Conservation (phyloP, 2,797 vertebrate genomes). For the Thripadectes ignobilis region DNA sequence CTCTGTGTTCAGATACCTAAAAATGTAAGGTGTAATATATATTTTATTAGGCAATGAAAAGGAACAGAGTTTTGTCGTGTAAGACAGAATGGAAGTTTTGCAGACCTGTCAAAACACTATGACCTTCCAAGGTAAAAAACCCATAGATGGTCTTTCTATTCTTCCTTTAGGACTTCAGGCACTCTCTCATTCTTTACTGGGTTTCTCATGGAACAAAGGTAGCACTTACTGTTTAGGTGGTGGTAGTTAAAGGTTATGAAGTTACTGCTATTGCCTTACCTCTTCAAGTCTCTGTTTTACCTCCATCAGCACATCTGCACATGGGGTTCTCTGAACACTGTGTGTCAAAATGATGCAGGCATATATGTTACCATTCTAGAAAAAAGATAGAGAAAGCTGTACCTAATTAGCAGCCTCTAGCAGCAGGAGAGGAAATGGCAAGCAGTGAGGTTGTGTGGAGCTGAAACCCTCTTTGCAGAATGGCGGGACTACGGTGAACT, state of each 20-base stretch:
- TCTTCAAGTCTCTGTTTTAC: not conserved
- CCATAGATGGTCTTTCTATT: not conserved
- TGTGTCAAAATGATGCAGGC: not conserved
- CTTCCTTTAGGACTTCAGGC: not conserved
- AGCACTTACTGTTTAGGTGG: not conserved
- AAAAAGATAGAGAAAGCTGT: not conserved
- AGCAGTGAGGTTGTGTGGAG: not conserved
- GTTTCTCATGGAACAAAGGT: not conserved
- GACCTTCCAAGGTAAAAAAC: not conserved
- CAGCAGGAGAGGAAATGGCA: not conserved
- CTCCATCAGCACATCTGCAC: not conserved
- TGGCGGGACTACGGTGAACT: not conserved
- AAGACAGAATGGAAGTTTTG: not conserved
- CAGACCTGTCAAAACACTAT: not conserved
- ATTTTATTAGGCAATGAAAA: not conserved
- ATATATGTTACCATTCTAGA: not conserved
- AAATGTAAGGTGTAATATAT: not conserved
- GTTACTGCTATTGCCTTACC: rapidly evolving
- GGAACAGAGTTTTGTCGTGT: not conserved
- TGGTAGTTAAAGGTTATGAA: not conserved
- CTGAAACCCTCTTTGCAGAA: not conserved
- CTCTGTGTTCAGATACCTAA: not conserved
- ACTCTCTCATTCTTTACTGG: not conserved
- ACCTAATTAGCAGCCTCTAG: not conserved
- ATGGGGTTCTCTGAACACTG: not conserved